A percentile compares a stretch with the other conserved stretches of the same genome.
Evolutionary conservation across 1,140 invertebrate species (phyloP).

Genomic region (Aphelenchoides besseyi): DNA sequence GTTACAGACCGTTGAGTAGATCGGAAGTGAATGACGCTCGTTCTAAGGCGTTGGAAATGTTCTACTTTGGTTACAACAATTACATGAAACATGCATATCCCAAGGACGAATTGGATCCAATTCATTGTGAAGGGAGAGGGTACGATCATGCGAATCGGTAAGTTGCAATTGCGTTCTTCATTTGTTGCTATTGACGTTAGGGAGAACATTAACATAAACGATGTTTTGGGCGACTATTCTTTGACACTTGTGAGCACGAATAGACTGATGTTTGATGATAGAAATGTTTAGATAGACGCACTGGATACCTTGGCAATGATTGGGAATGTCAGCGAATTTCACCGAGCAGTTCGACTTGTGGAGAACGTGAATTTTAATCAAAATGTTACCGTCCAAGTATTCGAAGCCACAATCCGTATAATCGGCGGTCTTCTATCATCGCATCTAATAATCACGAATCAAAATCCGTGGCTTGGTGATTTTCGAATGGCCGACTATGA

Average conservation of each 20-base stretch:
- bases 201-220: slow-evolving; percentile 74
- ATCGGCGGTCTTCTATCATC: slow-evolving; percentile 71
- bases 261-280: slow-evolving; percentile 57
- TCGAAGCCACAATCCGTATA: slow-evolving; percentile 68
- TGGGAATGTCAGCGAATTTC: slow-evolving; percentile 68
- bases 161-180: slow-evolving; percentile 65
- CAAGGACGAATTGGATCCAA: slow-evolving; percentile 68
- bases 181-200: slow-evolving; percentile 7
- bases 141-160: slow-evolving; percentile 70
- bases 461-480: slow-evolving; percentile 68
- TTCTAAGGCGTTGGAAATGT: slow-evolving; percentile 55
- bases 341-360: slow-evolving; percentile 69
- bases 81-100: slow-evolving; percentile 70
- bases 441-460: slow-evolving; percentile 71
- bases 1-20: slow-evolving; percentile 12
- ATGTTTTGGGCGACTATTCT: slow-evolving; percentile 71
- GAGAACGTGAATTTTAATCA: slow-evolving; percentile 71
- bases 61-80: slow-evolving; percentile 65
- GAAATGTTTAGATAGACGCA: slow-evolving; percentile 73
- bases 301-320: slow-evolving; percentile 68
- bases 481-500: slow-evolving; percentile 68
- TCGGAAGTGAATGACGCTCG: slow-evolving; percentile 40
- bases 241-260: slow-evolving; percentile 65
- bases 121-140: slow-evolving; percentile 68
- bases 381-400: slow-evolving; percentile 71